Base-by-base conservation (phyloP, 2,113 vertebrate genomes). In the Spea multiplicata region DNA sequence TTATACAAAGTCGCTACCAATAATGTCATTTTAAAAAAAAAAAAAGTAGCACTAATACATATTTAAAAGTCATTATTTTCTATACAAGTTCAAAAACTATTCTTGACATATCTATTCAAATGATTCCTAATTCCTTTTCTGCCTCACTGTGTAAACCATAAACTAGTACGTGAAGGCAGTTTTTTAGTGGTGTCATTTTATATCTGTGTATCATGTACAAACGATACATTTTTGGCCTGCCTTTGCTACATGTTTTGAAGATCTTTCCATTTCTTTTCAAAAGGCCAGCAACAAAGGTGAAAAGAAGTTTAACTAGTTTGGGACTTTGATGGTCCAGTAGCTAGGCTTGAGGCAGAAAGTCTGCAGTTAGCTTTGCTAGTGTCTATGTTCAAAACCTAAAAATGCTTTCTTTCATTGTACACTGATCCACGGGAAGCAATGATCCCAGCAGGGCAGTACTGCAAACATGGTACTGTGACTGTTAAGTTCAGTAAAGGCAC, bases 161-260 rank as follows among this genome's bases (percentile, higher is more conserved):
- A 95, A 94, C 96, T 97, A 96, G 97, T 97, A 93, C 98, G 98
- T 97, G 96, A 96, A 95, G 95, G 95, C 95, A 97, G 97, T 98
- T 97, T 30, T 98, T 98, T 98, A 95, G 94, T 91, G 90, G 94
- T 96, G 95, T 95, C 96, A 97, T 96, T 96, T 97, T 30, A 95
- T 97, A 94, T 96, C 95, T 97, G 53, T 76, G 97, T 97, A 94
- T 96, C 95, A 98, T 95, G 95, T 88, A 93, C 92, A 93, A 92
- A 88, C 93, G 97, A 96, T 97, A 95, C 91, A 92, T 96, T 93
- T 94, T 92, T 93, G 95, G 91, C 91, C 94, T 94, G 95, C 95
- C 93, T 94, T 92, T 93, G 92, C 88, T 92, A 93, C 91, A 95
- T 93, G 93, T 93, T 93, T 93, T 90, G 84, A 91, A 93, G 92